Percentiles rank a stretch among this genome's conserved stretches.
These are phyloP conservation scores for Melitaea athalia DNA, from an alignment of 2,888 invertebrate species.

Conservation along the genomic window DNA sequence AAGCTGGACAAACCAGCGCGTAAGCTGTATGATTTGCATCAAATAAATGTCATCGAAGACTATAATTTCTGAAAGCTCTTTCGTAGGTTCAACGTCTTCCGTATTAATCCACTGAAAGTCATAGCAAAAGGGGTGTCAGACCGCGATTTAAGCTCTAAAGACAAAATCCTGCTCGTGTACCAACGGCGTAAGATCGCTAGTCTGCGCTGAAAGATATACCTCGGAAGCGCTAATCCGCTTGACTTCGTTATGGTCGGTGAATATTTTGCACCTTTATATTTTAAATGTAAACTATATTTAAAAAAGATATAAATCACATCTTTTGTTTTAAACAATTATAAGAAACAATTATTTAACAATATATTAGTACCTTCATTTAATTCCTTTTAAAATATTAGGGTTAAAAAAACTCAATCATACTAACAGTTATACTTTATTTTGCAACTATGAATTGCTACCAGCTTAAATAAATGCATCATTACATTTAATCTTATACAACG, in stretches of 20 bases:
- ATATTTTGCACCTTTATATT: neutral
- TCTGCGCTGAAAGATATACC: constrained; percentile 19
- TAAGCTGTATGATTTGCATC: neutral
- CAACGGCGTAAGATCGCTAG: constrained; percentile 10
- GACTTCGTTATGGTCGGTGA: neutral
- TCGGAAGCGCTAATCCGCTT: constrained; percentile 22
- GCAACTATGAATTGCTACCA: too few species aligned
- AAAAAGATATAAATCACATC: neutral
- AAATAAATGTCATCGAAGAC: neutral
- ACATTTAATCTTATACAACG: too few species aligned
- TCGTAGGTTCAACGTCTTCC: constrained; percentile 9
- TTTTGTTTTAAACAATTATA: neutral
- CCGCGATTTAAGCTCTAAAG: constrained; percentile 14
- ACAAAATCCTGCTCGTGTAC: constrained; percentile 17
- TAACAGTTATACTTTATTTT: too few species aligned
- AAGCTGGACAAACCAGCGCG: neutral
- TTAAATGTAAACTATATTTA: neutral
- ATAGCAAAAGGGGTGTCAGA: constrained; percentile 14
- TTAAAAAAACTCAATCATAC: too few species aligned
- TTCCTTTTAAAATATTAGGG: too few species aligned
- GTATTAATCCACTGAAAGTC: constrained; percentile 9
- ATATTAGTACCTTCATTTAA: too few species aligned
- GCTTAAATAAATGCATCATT: too few species aligned
- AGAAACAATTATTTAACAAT: too few species aligned
- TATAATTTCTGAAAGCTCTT: neutral